phyloP scores from a whole-genome alignment of 2,797 vertebrate species.

The Hippopotamyrus pictus region DNA sequence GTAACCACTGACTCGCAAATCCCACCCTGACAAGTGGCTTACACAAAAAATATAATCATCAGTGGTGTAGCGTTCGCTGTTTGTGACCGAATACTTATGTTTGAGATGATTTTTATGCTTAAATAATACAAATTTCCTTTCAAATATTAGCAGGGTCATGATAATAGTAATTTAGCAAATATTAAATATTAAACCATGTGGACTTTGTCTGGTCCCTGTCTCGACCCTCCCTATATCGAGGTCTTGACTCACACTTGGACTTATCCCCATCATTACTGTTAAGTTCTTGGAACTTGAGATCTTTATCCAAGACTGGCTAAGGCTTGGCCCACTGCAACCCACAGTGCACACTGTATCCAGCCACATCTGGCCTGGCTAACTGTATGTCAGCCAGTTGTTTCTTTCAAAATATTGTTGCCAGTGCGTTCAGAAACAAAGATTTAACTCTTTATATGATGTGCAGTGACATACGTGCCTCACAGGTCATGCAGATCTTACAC shows the following conservation, averaged over 20 bases:
- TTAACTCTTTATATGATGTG: not conserved
- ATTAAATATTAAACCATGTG: not conserved
- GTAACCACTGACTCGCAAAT: not conserved
- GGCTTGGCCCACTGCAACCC: not conserved
- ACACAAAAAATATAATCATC: not conserved
- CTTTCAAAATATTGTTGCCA: not conserved
- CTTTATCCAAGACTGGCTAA: conserved; percentile 67
- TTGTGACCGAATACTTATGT: not conserved
- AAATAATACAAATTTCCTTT: not conserved
- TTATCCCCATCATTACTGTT: not conserved
- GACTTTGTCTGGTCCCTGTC: not conserved
- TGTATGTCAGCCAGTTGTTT: not conserved
- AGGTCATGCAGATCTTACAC: not conserved
- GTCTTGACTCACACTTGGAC: not conserved
- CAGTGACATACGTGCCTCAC: not conserved
- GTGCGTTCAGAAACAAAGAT: not conserved
- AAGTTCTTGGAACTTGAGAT: conserved; percentile 71
- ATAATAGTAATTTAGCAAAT: not conserved
- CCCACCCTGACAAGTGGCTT: not conserved
- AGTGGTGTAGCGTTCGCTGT: not conserved
- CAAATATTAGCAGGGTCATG: not conserved
- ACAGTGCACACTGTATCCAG: not conserved
- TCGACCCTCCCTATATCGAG: not conserved
- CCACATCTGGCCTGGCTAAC: not conserved
- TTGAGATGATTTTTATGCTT: not conserved